Percentiles rank a stretch among this genome's conserved stretches.
Evolutionary conservation across 2,797 vertebrate species (phyloP).

Genomic region (Mus spretus): DNA sequence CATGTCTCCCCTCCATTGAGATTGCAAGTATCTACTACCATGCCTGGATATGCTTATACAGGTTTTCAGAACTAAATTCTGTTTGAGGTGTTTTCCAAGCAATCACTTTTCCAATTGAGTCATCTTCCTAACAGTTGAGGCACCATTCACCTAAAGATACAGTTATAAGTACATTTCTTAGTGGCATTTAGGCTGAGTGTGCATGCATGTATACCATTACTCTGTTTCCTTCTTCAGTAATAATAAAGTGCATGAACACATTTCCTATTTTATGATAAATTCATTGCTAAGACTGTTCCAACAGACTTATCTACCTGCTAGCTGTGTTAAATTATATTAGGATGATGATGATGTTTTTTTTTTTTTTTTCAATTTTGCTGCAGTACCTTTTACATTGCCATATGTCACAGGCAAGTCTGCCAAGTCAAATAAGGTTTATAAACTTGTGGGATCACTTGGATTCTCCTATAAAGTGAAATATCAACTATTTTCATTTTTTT

Average conservation of each 20-base stretch:
- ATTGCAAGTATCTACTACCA: neutral
- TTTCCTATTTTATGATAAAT: conserved; percentile 11
- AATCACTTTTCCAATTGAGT: neutral
- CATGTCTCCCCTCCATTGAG: neutral
- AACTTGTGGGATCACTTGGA: neutral
- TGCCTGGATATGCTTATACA: neutral
- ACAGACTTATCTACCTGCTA: neutral
- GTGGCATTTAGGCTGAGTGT: neutral
- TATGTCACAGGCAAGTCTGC: neutral
- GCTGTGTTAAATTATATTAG: conserved; percentile 4
- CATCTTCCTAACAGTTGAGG: neutral
- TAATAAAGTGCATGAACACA: neutral
- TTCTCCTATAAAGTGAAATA: conserved; percentile 1
- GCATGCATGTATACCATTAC: neutral
- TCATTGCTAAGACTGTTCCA: neutral
- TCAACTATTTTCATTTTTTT: neutral
- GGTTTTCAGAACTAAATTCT: neutral
- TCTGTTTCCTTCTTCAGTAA: neutral
- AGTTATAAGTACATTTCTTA: neutral
- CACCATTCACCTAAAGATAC: neutral
- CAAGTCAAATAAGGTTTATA: neutral
- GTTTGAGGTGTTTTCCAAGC: too few species aligned
- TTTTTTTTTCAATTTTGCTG: conserved; percentile 8
- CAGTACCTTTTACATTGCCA: neutral
- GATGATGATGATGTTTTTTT: neutral